A percentile compares a stretch with the other conserved stretches of the same genome.
These are phyloP conservation scores for Drosophila pseudoobscura DNA, from an alignment of 1,140 invertebrate genomes.

Conservation along the genomic window DNA sequence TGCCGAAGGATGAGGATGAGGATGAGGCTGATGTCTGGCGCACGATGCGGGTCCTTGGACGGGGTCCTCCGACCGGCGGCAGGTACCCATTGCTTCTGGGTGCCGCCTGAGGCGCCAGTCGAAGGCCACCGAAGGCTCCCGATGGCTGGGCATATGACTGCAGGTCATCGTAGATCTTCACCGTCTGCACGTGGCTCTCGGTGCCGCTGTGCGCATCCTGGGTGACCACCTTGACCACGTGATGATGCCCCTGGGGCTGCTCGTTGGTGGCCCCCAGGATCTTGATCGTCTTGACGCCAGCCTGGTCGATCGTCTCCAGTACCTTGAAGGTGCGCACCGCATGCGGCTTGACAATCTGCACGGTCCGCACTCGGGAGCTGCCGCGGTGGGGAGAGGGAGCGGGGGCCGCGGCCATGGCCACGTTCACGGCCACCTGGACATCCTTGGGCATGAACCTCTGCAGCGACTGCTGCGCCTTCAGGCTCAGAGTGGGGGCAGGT, in stretches of 20 bases:
- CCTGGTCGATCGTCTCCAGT: slow-evolving; percentile 60
- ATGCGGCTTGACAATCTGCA: slow-evolving; percentile 69
- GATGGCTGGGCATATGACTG: slow-evolving; percentile 15
- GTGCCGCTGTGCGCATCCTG: slow-evolving; percentile 52
- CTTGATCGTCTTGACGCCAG: slow-evolving; percentile 74
- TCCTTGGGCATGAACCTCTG: slow-evolving; percentile 76
- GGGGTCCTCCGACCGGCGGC: slow-evolving; percentile 32
- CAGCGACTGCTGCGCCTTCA: slow-evolving; percentile 65
- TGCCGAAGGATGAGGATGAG: neutral
- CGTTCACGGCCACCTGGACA: slow-evolving; percentile 71
- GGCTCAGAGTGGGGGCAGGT: slow-evolving; percentile 17
- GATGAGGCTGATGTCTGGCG: slow-evolving; percentile 19
- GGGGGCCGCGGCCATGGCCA: slow-evolving; percentile 56
- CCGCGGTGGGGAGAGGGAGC: slow-evolving; percentile 21
- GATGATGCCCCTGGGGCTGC: slow-evolving; percentile 65
- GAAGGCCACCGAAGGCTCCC: neutral
- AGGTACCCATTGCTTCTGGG: slow-evolving; percentile 32
- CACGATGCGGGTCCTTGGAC: slow-evolving; percentile 49
- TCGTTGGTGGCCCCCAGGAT: slow-evolving; percentile 68
- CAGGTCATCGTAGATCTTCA: slow-evolving; percentile 72
- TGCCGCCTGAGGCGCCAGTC: too few relatives aligned
- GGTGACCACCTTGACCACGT: slow-evolving; percentile 67
- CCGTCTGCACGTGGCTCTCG: slow-evolving; percentile 69
- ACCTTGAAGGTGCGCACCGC: slow-evolving; percentile 69
- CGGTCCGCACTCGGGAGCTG: slow-evolving; percentile 66